Base-by-base conservation (phyloP, 2,888 invertebrate species). In the Archips crataeganus region DNA sequence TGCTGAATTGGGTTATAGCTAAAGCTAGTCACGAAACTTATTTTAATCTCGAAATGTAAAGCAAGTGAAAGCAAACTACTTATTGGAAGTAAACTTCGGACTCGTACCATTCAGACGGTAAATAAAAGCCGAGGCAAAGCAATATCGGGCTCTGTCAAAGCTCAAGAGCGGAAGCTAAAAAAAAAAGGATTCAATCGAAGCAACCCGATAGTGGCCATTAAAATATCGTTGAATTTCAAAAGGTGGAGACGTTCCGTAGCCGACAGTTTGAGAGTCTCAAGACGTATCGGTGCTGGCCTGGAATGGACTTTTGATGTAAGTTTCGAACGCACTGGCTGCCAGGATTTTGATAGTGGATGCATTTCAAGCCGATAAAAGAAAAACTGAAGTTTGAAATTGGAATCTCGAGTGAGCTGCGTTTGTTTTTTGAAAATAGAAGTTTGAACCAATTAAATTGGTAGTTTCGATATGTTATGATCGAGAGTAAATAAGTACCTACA, bases 221-320 rank as follows among this genome's bases (percentile, higher is more conserved):
- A 93, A 94, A 93, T 90, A 92, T 92, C 90, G 92, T 93, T 90
- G 92, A 92, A 91, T 91, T 91, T 86, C 89, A 91, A 90, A 92
- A 90, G 89, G 85, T 84, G 84, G 85, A 86, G 87, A 87, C 84
- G 87, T 83, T 87, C 81, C 78, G 84, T 82, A 83, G 82, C 80
- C 84, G 81, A 85, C 86, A 85, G 87, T 86, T 83, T 77, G 80
- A 77, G 79, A 79, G 79, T 79, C 79, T 74, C 80, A 87, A 91
- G 90, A 90, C 89, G 90, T 89, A 89, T 89, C 87, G 87, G 81
- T 79, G 82, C 72, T 77, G 79, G 79, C 79, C 84, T 75, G 85
- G 90, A 91, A 92, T 92, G 92, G 91, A 91, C 90, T 92, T 92
- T 91, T 90, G 91, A 90, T 92, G 91, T 92, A 87, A 87, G 86